Evolutionary conservation across 2,797 vertebrate genomes (phyloP).

Genomic region (Liasis olivaceus): DNA sequence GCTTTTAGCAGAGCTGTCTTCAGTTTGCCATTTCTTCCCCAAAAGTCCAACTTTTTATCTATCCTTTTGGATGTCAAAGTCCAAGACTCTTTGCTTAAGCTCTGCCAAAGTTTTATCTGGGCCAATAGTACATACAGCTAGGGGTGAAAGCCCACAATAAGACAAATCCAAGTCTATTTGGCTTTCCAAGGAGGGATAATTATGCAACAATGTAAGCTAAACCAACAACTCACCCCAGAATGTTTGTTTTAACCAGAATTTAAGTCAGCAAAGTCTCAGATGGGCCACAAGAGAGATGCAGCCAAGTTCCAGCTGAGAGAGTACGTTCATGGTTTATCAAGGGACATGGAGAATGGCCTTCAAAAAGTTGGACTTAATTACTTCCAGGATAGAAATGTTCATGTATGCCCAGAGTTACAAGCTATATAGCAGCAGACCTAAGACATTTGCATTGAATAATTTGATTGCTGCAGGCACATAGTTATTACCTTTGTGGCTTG

Average conservation of each 20-base stretch:
- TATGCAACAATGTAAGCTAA: background rate
- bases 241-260: background rate
- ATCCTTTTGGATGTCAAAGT: background rate
- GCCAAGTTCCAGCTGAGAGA: background rate
- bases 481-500: background rate
- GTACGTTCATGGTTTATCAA: background rate
- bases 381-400: background rate
- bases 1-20: background rate
- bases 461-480: background rate
- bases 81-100: background rate
- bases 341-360: background rate
- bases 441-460: background rate
- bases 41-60: background rate
- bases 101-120: background rate
- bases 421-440: background rate
- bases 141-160: background rate
- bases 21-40: background rate
- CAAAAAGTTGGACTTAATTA: background rate
- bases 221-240: background rate
- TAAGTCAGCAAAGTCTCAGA: background rate
- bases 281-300: background rate
- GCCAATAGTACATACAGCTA: background rate
- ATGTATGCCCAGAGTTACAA: background rate
- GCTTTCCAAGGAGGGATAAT: background rate
- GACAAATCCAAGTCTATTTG: background rate